These are phyloP conservation scores for Caretta caretta DNA, from an alignment of 2,113 vertebrate species.

Conservation along the genomic window DNA sequence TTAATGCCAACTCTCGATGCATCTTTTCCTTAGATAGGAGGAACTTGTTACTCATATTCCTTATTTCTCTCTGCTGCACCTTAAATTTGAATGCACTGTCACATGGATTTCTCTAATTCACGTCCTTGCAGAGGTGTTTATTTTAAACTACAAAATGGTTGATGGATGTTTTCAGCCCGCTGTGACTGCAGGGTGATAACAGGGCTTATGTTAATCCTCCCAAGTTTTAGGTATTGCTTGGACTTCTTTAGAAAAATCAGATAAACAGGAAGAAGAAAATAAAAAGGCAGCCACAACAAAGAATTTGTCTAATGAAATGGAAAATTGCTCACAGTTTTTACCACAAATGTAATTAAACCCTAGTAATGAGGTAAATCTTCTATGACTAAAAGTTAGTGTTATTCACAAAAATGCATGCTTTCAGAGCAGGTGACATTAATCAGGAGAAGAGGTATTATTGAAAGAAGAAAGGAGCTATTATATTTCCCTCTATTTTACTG, in stretches of 20 bases:
- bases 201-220: accelerated
- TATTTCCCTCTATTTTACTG: background rate
- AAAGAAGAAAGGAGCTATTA: background rate
- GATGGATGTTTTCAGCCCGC: background rate
- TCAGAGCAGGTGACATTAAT: background rate
- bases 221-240: background rate
- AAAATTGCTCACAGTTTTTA: background rate
- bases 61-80: background rate
- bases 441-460: background rate
- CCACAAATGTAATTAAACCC: constrained; percentile 6
- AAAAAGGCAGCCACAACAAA: background rate
- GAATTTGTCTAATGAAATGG: background rate
- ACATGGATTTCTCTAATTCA: background rate
- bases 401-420: background rate
- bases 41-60: background rate
- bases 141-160: background rate
- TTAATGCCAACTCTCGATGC: background rate
- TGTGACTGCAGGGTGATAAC: background rate
- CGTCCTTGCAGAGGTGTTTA: background rate
- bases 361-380: background rate
- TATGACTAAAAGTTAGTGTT: background rate
- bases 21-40: background rate
- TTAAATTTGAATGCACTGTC: background rate
- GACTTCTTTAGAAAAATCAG: background rate
- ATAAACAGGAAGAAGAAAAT: background rate